Evolutionary conservation across 2,113 vertebrate species (phyloP), one percentile per base, ranked within the genome.

Genomic region (Ramphastos sulfuratus): DNA sequence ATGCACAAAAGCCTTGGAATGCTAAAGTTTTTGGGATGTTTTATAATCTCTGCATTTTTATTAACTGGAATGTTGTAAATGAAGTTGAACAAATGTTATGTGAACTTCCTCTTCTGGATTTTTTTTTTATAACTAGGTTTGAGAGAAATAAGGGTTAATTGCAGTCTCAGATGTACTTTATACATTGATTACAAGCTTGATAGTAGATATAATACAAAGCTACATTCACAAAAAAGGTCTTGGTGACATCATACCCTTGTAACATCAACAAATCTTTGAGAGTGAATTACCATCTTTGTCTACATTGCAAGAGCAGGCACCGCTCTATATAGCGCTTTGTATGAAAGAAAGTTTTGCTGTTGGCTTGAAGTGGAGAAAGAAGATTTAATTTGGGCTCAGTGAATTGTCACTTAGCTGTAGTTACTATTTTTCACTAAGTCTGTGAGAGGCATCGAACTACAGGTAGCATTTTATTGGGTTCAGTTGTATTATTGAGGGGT

Each of bases 211-310:
- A 92, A 59, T 39, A 98, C 97, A 98, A 97, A 97, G 97, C 87
- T 77, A 48, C 85, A 10, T 97, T 97, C 95, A 96, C 92, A 44
- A 50, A 59, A 66, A 93, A 15, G 87, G 87, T 91, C 95, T 88
- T 10, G 1, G 85, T 97, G 96, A 94, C 82, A 78, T 96, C 96
- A 95, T 72, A 82, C 35, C 17, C 81, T 90, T 89, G 83, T 97
- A 96, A 94, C 95, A 93, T 96, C 95, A 97, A 88, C 90, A 89
- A 70, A 42, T 59, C 67, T 92, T 81, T 39, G 28, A 33, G 90
- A 91, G 94, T 97, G 93, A 98, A 98, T 97, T 95, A 76, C 75
- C 18, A 85, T 79, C 97, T 97, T 97, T 97, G 97, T 98, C 90
- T 89, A 60, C n/a, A 9, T 23, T 71, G 94, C 89, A 91, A 93